These are phyloP conservation scores for Bambusicola thoracicus DNA, from an alignment of 2,113 vertebrate species.

Conservation along the genomic window DNA sequence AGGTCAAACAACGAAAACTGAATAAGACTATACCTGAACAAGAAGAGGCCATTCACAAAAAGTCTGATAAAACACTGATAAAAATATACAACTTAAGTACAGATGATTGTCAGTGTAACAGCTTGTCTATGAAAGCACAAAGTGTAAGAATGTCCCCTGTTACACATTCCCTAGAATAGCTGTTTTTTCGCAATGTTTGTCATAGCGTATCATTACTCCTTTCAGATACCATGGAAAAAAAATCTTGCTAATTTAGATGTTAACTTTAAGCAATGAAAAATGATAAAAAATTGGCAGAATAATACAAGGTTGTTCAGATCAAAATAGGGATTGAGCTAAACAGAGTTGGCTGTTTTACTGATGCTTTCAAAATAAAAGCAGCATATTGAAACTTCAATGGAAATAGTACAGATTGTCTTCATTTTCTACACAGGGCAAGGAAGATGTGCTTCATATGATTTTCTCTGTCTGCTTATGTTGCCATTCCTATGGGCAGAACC, in stretches of 20 bases:
- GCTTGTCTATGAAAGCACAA: neutral
- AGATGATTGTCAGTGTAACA: neutral
- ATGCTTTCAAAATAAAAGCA: neutral
- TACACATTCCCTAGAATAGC: rapidly evolving
- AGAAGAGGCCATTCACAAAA: neutral
- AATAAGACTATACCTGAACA: neutral
- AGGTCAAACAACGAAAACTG: neutral
- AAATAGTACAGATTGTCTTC: neutral
- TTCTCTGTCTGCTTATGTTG: rapidly evolving
- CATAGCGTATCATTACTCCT: neutral
- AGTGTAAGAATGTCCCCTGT: neutral
- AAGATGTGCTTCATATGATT: neutral
- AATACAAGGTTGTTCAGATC: neutral
- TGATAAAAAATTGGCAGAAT: neutral
- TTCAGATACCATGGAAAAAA: neutral
- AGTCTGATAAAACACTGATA: no score
- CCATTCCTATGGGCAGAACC: neutral
- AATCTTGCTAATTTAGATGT: neutral
- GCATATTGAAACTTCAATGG: neutral
- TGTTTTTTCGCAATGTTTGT: neutral
- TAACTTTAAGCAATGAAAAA: neutral
- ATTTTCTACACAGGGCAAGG: neutral
- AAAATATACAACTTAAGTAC: neutral
- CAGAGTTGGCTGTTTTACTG: neutral
- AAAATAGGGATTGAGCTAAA: neutral